Evolutionary conservation across 2,113 vertebrate genomes (phyloP).

Genomic region (Gymnocephalus cernua): DNA sequence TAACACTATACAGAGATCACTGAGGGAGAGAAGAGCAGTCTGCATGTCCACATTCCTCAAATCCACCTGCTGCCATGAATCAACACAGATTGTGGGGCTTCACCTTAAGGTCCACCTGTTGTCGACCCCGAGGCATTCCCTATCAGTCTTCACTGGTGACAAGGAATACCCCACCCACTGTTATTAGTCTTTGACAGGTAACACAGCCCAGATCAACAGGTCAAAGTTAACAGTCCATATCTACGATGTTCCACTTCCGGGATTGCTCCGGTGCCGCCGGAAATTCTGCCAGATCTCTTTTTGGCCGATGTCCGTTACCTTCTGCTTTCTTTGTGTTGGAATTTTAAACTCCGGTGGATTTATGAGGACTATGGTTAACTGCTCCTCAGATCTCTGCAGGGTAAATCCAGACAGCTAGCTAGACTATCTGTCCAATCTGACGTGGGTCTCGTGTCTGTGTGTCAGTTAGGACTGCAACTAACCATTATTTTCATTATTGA

Average conservation of each 20-base stretch:
- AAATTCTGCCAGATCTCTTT: too few relatives aligned
- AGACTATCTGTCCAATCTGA: too few relatives aligned
- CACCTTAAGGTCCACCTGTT: conserved; percentile 55
- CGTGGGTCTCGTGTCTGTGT: not conserved
- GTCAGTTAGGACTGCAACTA: not conserved
- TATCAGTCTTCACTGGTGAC: conserved; percentile 56
- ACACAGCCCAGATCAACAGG: conserved; percentile 20
- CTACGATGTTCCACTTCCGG: too few relatives aligned
- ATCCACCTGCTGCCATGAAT: conserved; percentile 55
- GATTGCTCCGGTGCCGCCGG: too few relatives aligned
- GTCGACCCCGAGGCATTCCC: conserved; percentile 33
- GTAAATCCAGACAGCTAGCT: too few relatives aligned
- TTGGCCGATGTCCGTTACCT: too few relatives aligned
- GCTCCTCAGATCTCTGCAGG: too few relatives aligned
- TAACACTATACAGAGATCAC: conserved; percentile 56
- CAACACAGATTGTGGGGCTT: conserved; percentile 32
- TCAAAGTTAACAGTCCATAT: conserved; percentile 6
- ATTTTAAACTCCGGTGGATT: too few relatives aligned
- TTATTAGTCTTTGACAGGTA: conserved; percentile 23
- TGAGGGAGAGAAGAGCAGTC: conserved; percentile 25
- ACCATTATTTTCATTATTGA: not conserved
- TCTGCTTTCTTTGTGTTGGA: too few relatives aligned
- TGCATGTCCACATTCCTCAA: conserved; percentile 34
- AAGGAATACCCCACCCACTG: conserved; percentile 37
- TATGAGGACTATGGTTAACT: too few relatives aligned